Evolutionary conservation across 2,797 vertebrate genomes (phyloP).

Genomic region (Chanos chanos): DNA sequence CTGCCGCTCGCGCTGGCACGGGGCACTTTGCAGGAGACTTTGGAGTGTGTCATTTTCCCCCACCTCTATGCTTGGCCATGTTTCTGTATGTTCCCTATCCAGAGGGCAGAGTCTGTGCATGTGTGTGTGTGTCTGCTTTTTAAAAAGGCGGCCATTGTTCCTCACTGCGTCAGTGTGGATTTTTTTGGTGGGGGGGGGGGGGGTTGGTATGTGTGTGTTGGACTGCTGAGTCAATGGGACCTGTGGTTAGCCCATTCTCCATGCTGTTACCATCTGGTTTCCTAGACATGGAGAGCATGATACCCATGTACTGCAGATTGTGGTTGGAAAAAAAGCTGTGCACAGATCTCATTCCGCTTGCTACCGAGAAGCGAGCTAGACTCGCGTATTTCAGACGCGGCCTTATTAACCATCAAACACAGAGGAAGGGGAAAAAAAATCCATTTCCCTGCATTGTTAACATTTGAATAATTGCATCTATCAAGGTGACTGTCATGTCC

Average conservation of each 20-base stretch:
- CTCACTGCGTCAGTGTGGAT: neutral
- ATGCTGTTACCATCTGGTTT: constrained; percentile 28
- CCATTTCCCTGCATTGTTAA: constrained; percentile 64
- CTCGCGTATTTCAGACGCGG: constrained; percentile 9
- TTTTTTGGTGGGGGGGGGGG: neutral
- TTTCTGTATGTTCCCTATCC: no score
- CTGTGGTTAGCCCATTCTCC: constrained; percentile 16
- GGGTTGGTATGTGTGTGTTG: constrained; percentile 16
- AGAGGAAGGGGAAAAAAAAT: neutral
- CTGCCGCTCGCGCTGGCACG: constrained; percentile 10
- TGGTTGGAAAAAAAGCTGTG: constrained; percentile 18
- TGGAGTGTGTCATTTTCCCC: no score
- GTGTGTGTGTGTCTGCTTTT: no score
- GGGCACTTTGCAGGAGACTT: no score
- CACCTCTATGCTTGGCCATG: no score
- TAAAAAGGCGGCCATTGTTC: constrained; percentile 18
- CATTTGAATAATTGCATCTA: constrained; percentile 82
- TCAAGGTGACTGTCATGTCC: constrained; percentile 52
- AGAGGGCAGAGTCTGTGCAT: no score
- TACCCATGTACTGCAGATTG: constrained; percentile 22
- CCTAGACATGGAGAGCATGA: constrained; percentile 23
- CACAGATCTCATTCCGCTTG: constrained; percentile 1
- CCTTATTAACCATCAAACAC: constrained; percentile 34
- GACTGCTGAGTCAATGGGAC: constrained; percentile 29
- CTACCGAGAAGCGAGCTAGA: neutral